These are phyloP conservation scores for Mnemiopsis leidyi DNA, from an alignment of 37 sponge, comb jelly and placozoan species.

Conservation along the genomic window DNA sequence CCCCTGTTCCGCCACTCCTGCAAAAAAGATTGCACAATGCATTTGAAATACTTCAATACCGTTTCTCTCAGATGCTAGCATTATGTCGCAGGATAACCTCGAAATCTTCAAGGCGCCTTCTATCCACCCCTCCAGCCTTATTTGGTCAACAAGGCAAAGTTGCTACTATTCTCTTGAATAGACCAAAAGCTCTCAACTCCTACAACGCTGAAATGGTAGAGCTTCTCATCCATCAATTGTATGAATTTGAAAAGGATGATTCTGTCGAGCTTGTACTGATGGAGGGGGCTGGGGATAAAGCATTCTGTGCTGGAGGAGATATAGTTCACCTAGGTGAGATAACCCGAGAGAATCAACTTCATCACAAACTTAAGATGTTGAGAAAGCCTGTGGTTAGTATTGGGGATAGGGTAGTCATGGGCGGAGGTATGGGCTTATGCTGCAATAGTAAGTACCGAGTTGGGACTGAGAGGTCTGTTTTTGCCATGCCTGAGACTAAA, in stretches of 20 bases:
- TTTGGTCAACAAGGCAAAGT: background rate
- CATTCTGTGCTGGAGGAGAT: constrained; percentile 98
- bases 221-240: background rate
- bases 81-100: background rate
- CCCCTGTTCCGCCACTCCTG: too few species aligned
- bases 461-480: background rate
- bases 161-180: constrained; percentile 70
- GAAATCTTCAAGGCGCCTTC: background rate
- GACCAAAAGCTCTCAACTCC: constrained; percentile 81
- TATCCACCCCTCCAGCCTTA: background rate
- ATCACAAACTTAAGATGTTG: background rate
- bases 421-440: constrained; percentile 7
- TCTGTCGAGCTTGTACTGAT: constrained; percentile 65
- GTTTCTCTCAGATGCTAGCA: background rate
- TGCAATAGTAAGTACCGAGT: background rate
- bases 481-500: constrained; percentile 11
- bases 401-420: background rate
- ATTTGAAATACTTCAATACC: too few species aligned
- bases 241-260: constrained; percentile 65
- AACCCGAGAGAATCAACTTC: background rate
- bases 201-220: constrained; percentile 76
- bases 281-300: constrained; percentile 80
- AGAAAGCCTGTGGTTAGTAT: background rate
- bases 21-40: too few species aligned
- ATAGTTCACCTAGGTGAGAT: constrained; percentile 52